Evolutionary conservation across 2,797 vertebrate genomes (phyloP).

Genomic region (Periophthalmus magnuspinnatus): DNA sequence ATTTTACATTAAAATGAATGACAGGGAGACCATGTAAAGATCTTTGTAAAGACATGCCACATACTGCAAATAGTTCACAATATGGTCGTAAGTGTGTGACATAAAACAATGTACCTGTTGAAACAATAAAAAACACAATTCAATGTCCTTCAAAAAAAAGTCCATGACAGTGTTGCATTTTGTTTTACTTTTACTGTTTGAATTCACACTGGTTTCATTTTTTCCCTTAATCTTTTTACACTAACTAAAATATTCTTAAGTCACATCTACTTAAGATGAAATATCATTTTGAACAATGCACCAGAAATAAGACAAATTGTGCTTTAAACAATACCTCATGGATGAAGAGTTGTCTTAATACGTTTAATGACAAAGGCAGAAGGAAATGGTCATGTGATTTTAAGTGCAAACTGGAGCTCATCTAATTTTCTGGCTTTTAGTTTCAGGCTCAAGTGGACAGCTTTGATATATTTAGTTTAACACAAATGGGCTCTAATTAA

Average conservation of each 20-base stretch:
- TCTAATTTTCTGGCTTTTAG: constrained; percentile 12
- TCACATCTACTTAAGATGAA: neutral
- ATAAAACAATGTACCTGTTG: constrained; percentile 57
- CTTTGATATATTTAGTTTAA: constrained; percentile 7
- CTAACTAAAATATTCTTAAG: neutral
- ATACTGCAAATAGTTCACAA: constrained; percentile 50
- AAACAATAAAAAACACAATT: constrained; percentile 61
- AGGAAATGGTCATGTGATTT: constrained; percentile 9
- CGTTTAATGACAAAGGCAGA: neutral
- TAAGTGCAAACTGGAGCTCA: constrained; percentile 16
- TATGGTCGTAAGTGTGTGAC: constrained; percentile 63
- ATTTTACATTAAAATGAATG: constrained; percentile 33
- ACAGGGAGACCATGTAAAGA: constrained; percentile 47
- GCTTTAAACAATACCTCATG: neutral
- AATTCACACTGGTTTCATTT: neutral
- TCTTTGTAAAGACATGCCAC: constrained; percentile 45
- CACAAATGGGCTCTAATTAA: constrained; percentile 34
- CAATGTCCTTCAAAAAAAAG: constrained; percentile 6
- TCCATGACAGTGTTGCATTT: constrained; percentile 7
- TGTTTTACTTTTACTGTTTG: neutral
- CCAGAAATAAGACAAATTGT: neutral
- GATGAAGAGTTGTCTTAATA: neutral
- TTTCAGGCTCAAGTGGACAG: constrained; percentile 22
- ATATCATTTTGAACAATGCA: neutral
- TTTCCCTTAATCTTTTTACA: neutral